Base-by-base conservation (phyloP, 2,888 invertebrate genomes). In the Lutraria lutraria region DNA sequence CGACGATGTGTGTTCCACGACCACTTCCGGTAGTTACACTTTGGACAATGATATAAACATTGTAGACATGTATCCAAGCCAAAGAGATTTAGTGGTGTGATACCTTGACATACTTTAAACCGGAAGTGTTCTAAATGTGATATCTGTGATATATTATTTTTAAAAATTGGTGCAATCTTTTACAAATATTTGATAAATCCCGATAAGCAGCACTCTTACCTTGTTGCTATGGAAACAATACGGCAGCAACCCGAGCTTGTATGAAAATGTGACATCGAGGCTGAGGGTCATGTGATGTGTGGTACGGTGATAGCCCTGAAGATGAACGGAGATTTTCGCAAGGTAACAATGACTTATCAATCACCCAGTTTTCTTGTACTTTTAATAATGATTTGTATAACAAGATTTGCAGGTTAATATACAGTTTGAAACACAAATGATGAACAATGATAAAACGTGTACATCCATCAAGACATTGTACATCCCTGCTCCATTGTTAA, bases 21-120 rank as follows among this genome's bases (percentile, higher is more conserved):
- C 95, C 21, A 94, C 94, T 81, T 95, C 95, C 81, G 95, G 95
- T 79, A 95, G 95, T 89, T 95, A 95, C 86, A 93, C 94, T 12
- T 91, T 95, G 43, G 94, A 94, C 83, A 94, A 93, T 3, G 94
- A 94, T 56, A 87, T 93, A 31, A 92, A 93, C 56, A 52, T 83
- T 52, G 88, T 92, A 29, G 93, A 94, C 43, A 85, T 92, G 43
- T 92, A 89, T 84, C 85, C 85, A 31, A 68, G 85, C 80, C 90
- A 91, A 54, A 90, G 90, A 63, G 93, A 93, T 87, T 81, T 92
- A 34, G 92, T 93, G 68, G 93, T 93, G 79, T 93, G 81, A 89
- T 83, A 12, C 21, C 54, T 53, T 15, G 25, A 31, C 25, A 25
- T 68, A 34, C 25, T 15, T 29, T 31, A 72, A 76, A 83, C 53